Evolutionary conservation across 2,113 vertebrate genomes (phyloP), one percentile per base, ranked within the genome.

Genomic region (Anseranas semipalmata): DNA sequence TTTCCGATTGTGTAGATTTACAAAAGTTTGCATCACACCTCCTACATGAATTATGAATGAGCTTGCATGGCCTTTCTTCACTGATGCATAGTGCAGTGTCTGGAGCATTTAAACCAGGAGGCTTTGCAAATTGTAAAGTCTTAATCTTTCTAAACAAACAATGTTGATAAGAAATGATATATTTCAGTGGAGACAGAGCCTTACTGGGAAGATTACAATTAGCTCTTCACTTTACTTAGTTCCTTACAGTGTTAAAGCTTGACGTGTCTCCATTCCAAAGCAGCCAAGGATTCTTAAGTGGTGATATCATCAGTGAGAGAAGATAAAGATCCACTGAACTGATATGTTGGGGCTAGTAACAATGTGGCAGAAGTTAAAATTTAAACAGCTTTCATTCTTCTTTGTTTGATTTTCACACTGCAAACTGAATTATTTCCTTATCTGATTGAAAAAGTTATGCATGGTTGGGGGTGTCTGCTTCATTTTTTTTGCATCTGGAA

Each of bases 291-390:
- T 97, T 91, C 76, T 89, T 93, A 78, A 91, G 88, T 60, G 81
- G 56, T 97, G 94, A 93, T 97, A 95, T 95, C 95, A 97, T 97
- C 95, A 82, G 66, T 60, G 66, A 74, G 74, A 84, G 74, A 30
- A 92, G 97, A 96, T 97, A 95, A 93, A 85, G 81, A 97, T 96
- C 79, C 84, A 86, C 89, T 68, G 84, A 95, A 94, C 58, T 95
- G 79, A 87, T 96, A 83, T 95, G 88, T 79, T 80, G 67, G 87
- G 85, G 76, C 89, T 93, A 56, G 48, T 75, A 93, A 92, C 87
- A 95, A 62, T 96, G 93, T 92, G 93, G 58, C 83, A 96, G 87
- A 94, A 91, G 90, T 90, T 96, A 72, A 97, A 96, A 95, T 96
- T 91, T 96, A 89, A 95, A 95, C 66, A 89, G 89, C 78, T 84